Conservation (phyloP, 1,140 invertebrate species). For the Sycophila sp. region DNA sequence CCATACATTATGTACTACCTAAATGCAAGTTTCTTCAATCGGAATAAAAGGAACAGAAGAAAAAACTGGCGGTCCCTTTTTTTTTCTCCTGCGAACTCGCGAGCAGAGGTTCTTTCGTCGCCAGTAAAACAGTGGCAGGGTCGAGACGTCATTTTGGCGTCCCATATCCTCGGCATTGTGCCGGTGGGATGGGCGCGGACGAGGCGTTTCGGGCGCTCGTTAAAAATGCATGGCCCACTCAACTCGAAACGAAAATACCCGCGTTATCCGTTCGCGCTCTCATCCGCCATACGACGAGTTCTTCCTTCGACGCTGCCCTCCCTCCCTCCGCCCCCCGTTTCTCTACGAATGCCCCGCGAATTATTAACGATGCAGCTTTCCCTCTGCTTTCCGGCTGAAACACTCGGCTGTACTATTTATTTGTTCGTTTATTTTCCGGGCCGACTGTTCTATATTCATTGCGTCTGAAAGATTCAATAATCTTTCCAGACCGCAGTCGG, state of each 20-base stretch:
- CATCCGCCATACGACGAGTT: background rate
- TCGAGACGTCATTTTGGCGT: no score
- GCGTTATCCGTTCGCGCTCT: conserved; percentile 33
- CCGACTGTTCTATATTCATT: conserved; percentile 13
- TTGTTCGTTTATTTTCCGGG: conserved; percentile 25
- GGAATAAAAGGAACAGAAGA: no score
- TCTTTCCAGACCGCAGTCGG: no score
- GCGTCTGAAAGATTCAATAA: conserved; percentile 20
- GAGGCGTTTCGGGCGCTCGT: conserved; percentile 21
- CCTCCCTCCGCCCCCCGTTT: background rate
- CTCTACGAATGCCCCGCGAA: no score
- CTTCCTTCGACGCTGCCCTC: background rate
- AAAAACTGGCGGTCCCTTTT: no score
- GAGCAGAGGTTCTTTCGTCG: no score
- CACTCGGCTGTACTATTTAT: conserved; percentile 31
- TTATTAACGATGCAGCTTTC: conserved; percentile 29
- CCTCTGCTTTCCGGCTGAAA: background rate
- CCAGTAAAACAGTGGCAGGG: no score
- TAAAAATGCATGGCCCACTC: conserved; percentile 58
- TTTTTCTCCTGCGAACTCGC: no score
- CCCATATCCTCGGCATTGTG: background rate
- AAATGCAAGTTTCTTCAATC: no score
- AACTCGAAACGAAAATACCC: conserved; percentile 53
- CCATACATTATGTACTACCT: no score
- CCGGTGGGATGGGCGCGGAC: background rate